Percentiles rank a stretch among this genome's conserved stretches.
Evolutionary conservation across 35 echinoderm and acorn worm genomes (phyloP).

Genomic region (Diadema setosum): DNA sequence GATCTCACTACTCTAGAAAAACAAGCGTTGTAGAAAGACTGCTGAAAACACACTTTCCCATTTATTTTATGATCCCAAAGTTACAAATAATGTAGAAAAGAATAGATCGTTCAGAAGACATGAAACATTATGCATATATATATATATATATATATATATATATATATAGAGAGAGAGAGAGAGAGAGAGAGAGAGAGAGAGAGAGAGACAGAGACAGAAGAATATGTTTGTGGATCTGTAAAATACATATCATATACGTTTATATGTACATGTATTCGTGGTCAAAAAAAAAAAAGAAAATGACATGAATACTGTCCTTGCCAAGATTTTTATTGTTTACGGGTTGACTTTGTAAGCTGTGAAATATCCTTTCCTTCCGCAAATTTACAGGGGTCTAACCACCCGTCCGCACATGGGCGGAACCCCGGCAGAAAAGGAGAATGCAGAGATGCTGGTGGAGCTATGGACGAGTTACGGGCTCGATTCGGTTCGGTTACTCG

Average conservation of each 20-base stretch:
- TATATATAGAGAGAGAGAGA: background rate
- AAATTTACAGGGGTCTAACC: constrained; percentile 8
- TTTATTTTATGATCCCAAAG: background rate
- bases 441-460: constrained; percentile 61
- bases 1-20: too few relatives aligned
- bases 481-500: constrained; percentile 57
- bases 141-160: background rate
- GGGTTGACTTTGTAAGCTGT: too few relatives aligned
- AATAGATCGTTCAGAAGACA: background rate
- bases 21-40: too few relatives aligned
- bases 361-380: too few relatives aligned
- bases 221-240: too few relatives aligned
- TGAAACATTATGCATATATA: background rate
- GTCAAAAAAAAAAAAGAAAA: too few relatives aligned
- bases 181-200: background rate
- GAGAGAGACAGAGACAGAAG: background rate
- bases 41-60: too few relatives aligned
- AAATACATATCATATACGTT: too few relatives aligned
- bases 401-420: constrained; percentile 28
- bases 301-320: too few relatives aligned
- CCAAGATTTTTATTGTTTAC: too few relatives aligned
- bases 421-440: constrained; percentile 7
- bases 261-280: too few relatives aligned
- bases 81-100: background rate
- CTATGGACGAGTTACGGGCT: constrained; percentile 64